Evolutionary conservation across 2,113 vertebrate genomes (phyloP), one percentile per base, ranked within the genome.

Genomic region (Fulmarus glacialis): DNA sequence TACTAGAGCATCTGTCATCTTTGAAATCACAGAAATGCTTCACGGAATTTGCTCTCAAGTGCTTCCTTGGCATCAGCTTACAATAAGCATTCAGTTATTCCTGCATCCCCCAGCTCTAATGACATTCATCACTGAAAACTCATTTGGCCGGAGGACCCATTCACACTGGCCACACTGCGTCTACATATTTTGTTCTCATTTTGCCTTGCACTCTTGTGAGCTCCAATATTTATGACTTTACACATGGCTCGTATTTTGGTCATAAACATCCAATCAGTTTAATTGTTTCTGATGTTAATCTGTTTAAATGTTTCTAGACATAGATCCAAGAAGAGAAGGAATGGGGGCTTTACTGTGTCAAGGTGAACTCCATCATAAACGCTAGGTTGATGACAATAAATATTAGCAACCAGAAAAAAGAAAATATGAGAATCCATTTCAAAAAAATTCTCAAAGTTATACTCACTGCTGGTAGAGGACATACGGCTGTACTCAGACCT

Each of bases 381-480:
- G 48, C 23, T 26, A 70, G 43, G 23, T 8, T 72, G 15, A 56
- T 53, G 10, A 48, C 90, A 81, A 70, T 56, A 72, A 43, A 43
- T 24, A 64, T 5, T 4, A 72, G 14, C 36, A 59, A 63, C 8
- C 10, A 56, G 27, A 50, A 89, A 55, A 79, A 70, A 52, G 6
- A 47, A 94, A 90, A 20, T 16, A 43, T 21, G 59, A 75, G 13
- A 82, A 87, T 30, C 5, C 3, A 26, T 32, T 67, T 8, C 1
- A 26, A 70, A 87, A 97, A 93, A 50, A 62, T 12, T 59, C 36
- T 78, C 36, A 34, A 90, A 96, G 47, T 89, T 97, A 96, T 99
- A 99, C 99, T 99, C 97, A 99, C 99, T 99, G 98, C 99, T 99
- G 12, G 99, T 98, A 60, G 99, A 99, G 89, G 99, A 99, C 98